These are phyloP conservation scores for Psilopogon haemacephalus DNA, from an alignment of 2,113 vertebrate species.

Conservation along the genomic window DNA sequence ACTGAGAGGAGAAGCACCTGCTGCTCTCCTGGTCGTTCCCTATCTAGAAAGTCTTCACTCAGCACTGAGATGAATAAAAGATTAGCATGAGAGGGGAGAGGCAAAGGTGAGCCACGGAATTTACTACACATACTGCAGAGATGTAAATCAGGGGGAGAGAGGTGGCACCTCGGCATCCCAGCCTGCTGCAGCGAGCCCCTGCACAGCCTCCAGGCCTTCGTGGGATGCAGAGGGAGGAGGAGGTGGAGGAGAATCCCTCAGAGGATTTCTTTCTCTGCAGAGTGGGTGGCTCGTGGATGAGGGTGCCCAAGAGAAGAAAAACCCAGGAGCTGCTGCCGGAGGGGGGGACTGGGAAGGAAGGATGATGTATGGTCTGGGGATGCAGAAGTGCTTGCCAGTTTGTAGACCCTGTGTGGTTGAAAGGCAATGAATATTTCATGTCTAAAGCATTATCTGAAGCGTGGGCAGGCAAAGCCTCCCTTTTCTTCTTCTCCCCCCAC, in stretches of 20 bases:
- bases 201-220: background rate
- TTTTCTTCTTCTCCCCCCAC: background rate
- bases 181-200: background rate
- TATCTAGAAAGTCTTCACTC: background rate
- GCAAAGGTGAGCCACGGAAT: background rate
- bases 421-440: slow-evolving; percentile 67
- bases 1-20: accelerated
- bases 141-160: background rate
- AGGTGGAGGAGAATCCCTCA: background rate
- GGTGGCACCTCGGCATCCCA: background rate
- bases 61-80: background rate
- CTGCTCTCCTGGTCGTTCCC: background rate
- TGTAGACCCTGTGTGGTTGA: background rate
- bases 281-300: accelerated
- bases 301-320: background rate
- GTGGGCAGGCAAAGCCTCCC: background rate
- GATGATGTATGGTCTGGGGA: background rate
- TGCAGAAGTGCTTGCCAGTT: background rate
- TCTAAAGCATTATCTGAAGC: slow-evolving; percentile 42
- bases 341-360: accelerated
- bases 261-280: background rate
- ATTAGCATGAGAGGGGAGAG: background rate
- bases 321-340: background rate
- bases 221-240: background rate
- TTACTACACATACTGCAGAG: background rate